Conservation (phyloP, 2,797 vertebrate species). For the Astyanax mexicanus region DNA sequence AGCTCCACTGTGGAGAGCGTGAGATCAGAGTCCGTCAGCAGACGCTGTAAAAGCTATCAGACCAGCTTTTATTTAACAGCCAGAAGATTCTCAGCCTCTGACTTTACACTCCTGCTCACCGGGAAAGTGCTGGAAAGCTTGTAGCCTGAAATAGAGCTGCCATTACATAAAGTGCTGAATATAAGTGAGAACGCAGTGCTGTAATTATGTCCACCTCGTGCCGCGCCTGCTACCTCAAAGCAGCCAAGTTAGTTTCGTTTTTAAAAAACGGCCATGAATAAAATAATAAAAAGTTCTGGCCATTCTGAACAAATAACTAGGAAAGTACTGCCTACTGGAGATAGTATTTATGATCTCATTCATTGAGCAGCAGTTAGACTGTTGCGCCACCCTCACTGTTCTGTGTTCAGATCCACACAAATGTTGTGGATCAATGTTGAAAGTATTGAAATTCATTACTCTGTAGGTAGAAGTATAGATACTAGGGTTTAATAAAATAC, state of each 20-base stretch:
- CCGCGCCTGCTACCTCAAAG: background rate
- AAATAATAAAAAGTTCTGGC: no score
- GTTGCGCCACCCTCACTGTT: no score
- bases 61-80: background rate
- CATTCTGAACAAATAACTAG: no score
- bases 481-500: no score
- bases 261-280: no score
- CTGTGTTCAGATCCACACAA: no score
- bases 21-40: slow-evolving; percentile 6
- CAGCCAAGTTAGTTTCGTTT: background rate
- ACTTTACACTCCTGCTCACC: background rate
- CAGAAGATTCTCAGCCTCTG: background rate
- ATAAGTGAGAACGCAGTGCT: background rate
- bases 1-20: background rate
- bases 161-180: background rate
- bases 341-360: no score
- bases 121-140: background rate
- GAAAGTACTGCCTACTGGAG: no score
- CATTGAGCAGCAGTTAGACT: no score
- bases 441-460: no score
- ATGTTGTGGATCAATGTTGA: no score
- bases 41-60: background rate
- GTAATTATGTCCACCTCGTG: background rate
- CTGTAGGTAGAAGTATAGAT: no score
- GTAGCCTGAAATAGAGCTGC: background rate